phyloP scores from a whole-genome alignment of 2,888 invertebrate genomes.

The Stegophylla sp. region DNA sequence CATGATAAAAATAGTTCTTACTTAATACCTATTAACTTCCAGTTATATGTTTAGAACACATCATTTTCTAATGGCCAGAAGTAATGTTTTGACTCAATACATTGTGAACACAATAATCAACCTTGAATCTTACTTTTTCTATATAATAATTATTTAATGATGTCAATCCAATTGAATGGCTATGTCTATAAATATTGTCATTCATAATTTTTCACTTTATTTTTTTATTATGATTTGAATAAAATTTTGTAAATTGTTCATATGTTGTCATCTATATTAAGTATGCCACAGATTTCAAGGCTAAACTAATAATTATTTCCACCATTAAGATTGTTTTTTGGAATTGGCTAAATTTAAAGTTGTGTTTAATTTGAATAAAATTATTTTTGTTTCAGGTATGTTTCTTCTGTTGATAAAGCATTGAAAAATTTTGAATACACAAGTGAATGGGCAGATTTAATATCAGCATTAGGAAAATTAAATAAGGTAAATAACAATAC shows the following conservation, averaged over 20 bases:
- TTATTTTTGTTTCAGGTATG: conserved; percentile 67
- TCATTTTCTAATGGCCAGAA: not conserved
- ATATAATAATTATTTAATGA: not conserved
- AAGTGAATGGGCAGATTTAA: conserved; percentile 94
- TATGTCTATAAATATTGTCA: conserved; percentile 21
- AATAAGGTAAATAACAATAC: conserved; percentile 74
- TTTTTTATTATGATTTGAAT: conserved; percentile 18
- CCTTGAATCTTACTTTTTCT: conserved; percentile 5
- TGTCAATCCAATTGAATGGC: conserved; percentile 12
- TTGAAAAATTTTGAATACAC: conserved; percentile 89
- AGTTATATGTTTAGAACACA: not conserved
- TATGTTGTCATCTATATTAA: not conserved
- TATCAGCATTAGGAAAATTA: conserved; percentile 85
- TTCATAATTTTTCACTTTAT: conserved; percentile 4
- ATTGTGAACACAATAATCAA: not conserved
- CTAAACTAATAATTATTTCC: conserved; percentile 40
- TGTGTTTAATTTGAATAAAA: not conserved
- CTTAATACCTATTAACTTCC: not conserved
- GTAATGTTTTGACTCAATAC: conserved; percentile 8
- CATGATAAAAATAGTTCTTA: not conserved
- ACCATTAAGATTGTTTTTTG: conserved; percentile 32
- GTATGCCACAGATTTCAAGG: conserved; percentile 10
- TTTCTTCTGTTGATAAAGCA: conserved; percentile 83
- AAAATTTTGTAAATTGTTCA: conserved; percentile 22
- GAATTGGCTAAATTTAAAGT: not conserved